A percentile compares a stretch with the other conserved stretches of the same genome.
phyloP scores from a whole-genome alignment of 2,797 vertebrate species.

The Brotogeris chrysoptera region DNA sequence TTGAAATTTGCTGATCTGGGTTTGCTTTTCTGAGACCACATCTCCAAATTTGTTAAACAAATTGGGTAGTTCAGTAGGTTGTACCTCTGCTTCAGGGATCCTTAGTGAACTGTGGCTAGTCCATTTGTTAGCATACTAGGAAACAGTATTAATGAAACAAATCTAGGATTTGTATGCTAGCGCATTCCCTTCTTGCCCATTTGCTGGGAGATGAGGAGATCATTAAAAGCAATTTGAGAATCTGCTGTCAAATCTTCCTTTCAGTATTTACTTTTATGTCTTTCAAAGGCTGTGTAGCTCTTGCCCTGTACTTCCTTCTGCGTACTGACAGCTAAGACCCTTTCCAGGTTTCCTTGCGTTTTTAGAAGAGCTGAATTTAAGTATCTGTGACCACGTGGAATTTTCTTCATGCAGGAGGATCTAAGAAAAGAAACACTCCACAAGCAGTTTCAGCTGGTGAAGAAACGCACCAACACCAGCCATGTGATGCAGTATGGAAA shows the following conservation, averaged over 20 bases:
- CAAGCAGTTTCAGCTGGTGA: slow-evolving; percentile 92
- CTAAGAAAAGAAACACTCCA: slow-evolving; percentile 87
- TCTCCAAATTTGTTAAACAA: background rate
- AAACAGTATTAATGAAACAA: background rate
- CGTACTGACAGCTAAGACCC: background rate
- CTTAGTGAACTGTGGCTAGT: background rate
- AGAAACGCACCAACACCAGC: slow-evolving; percentile 90
- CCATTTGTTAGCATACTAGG: background rate
- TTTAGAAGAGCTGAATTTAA: background rate
- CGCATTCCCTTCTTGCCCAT: background rate
- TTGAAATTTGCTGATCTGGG: background rate
- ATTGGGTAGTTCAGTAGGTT: background rate
- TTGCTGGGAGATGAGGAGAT: background rate
- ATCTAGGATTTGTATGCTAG: background rate
- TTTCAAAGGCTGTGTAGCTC: background rate
- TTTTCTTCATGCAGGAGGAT: slow-evolving; percentile 85
- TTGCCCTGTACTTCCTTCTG: background rate
- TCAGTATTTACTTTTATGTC: background rate
- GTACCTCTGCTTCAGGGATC: background rate
- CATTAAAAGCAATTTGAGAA: background rate
- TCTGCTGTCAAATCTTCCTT: background rate
- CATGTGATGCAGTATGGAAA: slow-evolving; percentile 97
- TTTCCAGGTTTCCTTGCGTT: background rate
- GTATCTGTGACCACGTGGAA: background rate
- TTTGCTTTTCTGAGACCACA: background rate